Evolutionary conservation across 2,113 vertebrate species (phyloP).

Genomic region (Hydrochoerus hydrochaeris): DNA sequence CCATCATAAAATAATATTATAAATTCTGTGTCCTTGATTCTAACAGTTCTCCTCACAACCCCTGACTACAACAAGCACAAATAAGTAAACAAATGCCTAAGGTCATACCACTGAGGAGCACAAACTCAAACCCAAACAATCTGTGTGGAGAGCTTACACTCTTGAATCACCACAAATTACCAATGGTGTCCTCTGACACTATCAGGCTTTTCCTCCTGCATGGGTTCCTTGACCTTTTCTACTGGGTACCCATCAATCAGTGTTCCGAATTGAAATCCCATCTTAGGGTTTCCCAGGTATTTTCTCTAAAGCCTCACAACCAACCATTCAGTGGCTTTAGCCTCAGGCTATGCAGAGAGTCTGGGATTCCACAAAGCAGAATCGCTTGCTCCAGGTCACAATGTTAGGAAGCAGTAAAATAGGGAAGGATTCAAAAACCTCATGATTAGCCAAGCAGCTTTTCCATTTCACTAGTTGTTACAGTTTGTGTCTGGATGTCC

Average conservation of each 20-base stretch:
- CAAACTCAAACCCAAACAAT: background rate
- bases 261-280: background rate
- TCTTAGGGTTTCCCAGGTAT: background rate
- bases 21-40: too few species aligned
- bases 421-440: background rate
- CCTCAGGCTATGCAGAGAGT: background rate
- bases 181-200: background rate
- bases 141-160: background rate
- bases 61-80: background rate
- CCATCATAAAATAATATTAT: too few species aligned
- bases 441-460: background rate
- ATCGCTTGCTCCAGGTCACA: background rate
- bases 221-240: background rate
- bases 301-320: background rate
- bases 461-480: background rate
- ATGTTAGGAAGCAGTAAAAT: background rate
- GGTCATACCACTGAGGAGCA: rapidly evolving
- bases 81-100: background rate
- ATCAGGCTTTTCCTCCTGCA: background rate
- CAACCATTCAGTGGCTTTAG: background rate
- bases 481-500: too few species aligned
- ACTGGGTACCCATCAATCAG: background rate
- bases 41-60: too few species aligned
- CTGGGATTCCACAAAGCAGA: background rate
- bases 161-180: rapidly evolving